Evolutionary conservation across 2,888 invertebrate species (phyloP).

Genomic region (Volucella inflata): DNA sequence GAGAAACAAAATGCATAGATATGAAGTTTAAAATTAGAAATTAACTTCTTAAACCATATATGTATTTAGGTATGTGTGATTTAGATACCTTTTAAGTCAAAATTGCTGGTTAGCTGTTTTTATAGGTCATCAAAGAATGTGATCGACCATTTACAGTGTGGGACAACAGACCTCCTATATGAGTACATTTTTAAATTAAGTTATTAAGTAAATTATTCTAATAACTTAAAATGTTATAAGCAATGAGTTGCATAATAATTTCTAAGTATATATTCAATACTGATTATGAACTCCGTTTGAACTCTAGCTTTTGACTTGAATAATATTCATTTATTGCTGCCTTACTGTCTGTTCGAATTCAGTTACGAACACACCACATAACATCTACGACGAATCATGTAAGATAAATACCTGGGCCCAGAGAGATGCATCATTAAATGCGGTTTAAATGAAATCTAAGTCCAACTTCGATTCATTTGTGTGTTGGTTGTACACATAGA

Average conservation of each 20-base stretch:
- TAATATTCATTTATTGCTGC: slow-evolving; percentile 52
- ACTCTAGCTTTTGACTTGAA: slow-evolving; percentile 33
- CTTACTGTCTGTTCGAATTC: slow-evolving; percentile 67
- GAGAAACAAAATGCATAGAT: too few relatives aligned
- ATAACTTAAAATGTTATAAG: too few relatives aligned
- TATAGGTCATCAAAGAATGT: too few relatives aligned
- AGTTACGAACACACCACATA: slow-evolving; percentile 54
- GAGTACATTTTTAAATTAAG: too few relatives aligned
- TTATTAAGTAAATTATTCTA: too few relatives aligned
- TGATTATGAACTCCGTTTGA: slow-evolving; percentile 66
- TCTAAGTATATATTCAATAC: slow-evolving; percentile 14
- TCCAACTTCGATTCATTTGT: slow-evolving; percentile 54
- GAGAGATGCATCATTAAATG: slow-evolving; percentile 51
- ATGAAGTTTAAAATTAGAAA: too few relatives aligned
- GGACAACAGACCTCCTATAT: too few relatives aligned
- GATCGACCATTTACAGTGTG: too few relatives aligned
- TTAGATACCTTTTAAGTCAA: too few relatives aligned
- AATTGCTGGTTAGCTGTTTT: too few relatives aligned
- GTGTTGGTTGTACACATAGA: neutral
- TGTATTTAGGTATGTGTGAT: too few relatives aligned
- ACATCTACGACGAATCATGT: slow-evolving; percentile 65
- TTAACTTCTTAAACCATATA: too few relatives aligned
- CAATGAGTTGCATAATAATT: slow-evolving; percentile 34
- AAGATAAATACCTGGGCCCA: slow-evolving; percentile 41
- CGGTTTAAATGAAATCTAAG: slow-evolving; percentile 63